Evolutionary conservation across 2,113 vertebrate species (phyloP).

Genomic region (Rhizomys pruinosus): DNA sequence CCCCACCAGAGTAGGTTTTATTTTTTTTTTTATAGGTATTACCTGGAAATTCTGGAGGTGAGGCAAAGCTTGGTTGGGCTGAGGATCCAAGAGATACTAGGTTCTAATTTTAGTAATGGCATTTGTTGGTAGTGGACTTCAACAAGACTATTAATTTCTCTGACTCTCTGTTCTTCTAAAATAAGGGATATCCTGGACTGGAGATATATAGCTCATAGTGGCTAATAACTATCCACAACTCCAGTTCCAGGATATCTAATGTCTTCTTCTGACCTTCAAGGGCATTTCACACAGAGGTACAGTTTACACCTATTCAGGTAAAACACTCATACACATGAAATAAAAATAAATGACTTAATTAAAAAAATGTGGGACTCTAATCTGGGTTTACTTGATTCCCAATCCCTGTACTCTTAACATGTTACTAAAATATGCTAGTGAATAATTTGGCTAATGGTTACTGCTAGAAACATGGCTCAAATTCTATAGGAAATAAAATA

Average conservation of each 20-base stretch:
- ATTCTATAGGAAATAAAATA: not conserved
- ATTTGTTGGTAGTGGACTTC: conserved; percentile 47
- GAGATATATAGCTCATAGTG: not conserved
- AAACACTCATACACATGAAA: no score
- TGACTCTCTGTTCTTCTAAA: conserved; percentile 57
- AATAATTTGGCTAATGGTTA: conserved; percentile 13
- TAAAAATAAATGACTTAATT: not conserved
- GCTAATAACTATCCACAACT: no score
- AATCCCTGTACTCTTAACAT: not conserved
- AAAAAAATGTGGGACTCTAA: conserved; percentile 5
- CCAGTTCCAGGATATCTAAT: no score
- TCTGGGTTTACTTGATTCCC: not conserved
- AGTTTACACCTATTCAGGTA: no score
- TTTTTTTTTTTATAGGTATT: not conserved
- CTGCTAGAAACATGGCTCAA: not conserved
- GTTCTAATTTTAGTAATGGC: conserved; percentile 52
- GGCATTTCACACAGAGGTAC: no score
- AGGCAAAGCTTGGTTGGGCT: not conserved
- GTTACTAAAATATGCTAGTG: not conserved
- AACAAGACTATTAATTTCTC: conserved; percentile 10
- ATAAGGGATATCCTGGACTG: conserved; percentile 6
- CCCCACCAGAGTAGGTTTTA: not conserved
- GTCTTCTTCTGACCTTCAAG: no score
- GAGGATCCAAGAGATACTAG: not conserved
- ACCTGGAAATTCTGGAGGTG: not conserved